Conservation (phyloP, 2,113 vertebrate genomes). For the Nesogale talazaci region DNA sequence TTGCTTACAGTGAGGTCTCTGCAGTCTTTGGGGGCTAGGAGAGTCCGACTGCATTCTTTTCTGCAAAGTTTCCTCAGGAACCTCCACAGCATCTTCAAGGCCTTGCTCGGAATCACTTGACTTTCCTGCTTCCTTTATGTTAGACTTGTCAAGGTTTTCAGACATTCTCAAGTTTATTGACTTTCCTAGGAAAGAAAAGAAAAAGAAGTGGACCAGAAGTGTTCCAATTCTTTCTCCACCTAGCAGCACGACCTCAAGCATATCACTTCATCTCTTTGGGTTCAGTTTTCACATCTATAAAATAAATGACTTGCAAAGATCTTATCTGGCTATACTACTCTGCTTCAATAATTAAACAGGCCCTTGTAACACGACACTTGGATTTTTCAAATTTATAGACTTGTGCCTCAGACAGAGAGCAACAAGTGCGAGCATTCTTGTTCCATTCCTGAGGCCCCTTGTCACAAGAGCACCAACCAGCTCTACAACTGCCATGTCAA, state of each 20-base stretch:
- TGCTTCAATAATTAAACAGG: constrained; percentile 40
- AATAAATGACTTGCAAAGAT: constrained; percentile 46
- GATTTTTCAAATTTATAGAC: constrained; percentile 19
- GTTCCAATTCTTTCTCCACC: neutral
- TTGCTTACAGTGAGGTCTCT: constrained; percentile 89
- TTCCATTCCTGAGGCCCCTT: constrained; percentile 15
- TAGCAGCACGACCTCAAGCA: neutral
- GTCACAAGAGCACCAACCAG: neutral
- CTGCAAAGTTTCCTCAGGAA: constrained; percentile 83
- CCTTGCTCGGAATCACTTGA: constrained; percentile 80
- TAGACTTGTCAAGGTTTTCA: constrained; percentile 87
- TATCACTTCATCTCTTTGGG: constrained; percentile 18
- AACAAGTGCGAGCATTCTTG: neutral
- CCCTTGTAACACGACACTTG: constrained; percentile 18
- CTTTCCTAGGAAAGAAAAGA: constrained; percentile 65
- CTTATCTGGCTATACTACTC: constrained; percentile 44
- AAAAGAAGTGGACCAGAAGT: constrained; percentile 7
- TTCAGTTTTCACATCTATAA: constrained; percentile 34
- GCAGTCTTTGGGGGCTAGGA: constrained; percentile 85
- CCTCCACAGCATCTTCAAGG: constrained; percentile 79
- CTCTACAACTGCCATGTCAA: neutral
- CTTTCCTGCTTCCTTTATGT: constrained; percentile 82
- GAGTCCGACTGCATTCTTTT: constrained; percentile 85
- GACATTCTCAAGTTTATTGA: constrained; percentile 89
- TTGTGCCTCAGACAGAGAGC: neutral